Percentiles rank a stretch among this genome's conserved stretches.
Evolutionary conservation across 1,140 invertebrate species (phyloP).

Genomic region (Cyphomyrmex costatus): DNA sequence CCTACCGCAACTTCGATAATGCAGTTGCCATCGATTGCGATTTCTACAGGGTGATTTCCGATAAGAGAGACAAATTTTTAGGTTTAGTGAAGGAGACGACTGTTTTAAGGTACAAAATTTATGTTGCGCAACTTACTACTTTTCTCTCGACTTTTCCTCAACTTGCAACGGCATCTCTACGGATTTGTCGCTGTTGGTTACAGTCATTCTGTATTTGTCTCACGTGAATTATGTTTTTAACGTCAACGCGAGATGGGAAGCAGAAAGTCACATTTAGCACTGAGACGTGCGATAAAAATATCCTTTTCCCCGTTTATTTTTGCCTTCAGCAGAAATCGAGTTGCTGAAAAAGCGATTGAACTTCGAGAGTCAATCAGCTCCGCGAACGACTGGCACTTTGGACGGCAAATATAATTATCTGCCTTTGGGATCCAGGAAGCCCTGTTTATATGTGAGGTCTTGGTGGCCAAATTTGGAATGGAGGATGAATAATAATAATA

Average conservation of each 20-base stretch:
- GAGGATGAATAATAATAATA: slow-evolving; percentile 82
- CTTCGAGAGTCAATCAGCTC: slow-evolving; percentile 78
- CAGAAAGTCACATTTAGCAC: neutral
- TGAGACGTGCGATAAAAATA: neutral
- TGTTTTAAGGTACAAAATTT: neutral
- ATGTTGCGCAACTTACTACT: neutral
- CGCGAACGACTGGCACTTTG: slow-evolving; percentile 75
- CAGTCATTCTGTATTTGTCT: slow-evolving; percentile 9
- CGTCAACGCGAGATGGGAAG: neutral
- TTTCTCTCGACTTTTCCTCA: neutral
- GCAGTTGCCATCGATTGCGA: neutral
- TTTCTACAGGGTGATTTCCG: neutral
- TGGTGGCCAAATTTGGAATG: slow-evolving; percentile 85
- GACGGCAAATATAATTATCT: slow-evolving; percentile 84
- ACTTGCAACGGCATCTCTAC: neutral
- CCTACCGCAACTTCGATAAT: neutral
- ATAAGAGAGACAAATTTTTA: neutral
- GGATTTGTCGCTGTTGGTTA: neutral
- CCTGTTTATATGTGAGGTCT: slow-evolving; percentile 83
- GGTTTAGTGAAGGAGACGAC: neutral
- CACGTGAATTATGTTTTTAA: neutral
- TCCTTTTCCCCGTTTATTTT: neutral
- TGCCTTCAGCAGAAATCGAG: slow-evolving; percentile 69
- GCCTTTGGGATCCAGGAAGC: slow-evolving; percentile 82
- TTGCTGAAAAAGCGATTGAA: slow-evolving; percentile 69